Percentiles rank a stretch among this genome's conserved stretches.
Conservation (phyloP, 1,140 invertebrate genomes). For the Heliconius himera region DNA sequence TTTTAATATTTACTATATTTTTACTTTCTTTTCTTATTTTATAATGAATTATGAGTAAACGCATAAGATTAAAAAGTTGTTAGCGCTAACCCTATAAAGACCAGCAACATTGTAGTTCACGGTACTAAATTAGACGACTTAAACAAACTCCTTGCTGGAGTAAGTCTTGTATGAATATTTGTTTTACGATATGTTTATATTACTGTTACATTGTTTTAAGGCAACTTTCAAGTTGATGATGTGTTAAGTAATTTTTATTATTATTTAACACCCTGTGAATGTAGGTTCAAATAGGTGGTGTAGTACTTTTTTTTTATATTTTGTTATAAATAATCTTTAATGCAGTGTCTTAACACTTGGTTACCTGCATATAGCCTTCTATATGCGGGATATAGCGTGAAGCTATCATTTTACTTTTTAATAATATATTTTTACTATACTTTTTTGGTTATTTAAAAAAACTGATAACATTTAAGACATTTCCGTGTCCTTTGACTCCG, state of each 20-base stretch:
- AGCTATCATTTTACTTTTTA: no score
- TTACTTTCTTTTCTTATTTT: background rate
- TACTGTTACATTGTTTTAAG: constrained; percentile 40
- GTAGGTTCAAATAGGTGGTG: no score
- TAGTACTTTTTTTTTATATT: no score
- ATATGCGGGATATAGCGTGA: no score
- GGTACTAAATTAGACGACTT: constrained; percentile 33
- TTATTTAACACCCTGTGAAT: background rate
- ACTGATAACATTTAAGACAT: no score
- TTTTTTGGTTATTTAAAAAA: no score
- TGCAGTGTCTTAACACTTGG: no score
- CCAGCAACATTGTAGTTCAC: constrained; percentile 28
- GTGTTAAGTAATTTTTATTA: background rate
- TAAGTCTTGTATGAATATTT: constrained; percentile 30
- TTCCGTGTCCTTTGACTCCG: no score
- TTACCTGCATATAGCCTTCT: no score
- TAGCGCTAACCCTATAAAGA: constrained; percentile 17
- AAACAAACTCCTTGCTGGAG: constrained; percentile 30
- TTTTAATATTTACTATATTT: background rate
- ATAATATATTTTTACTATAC: no score
- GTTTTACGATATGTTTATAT: constrained; percentile 28
- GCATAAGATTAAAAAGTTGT: background rate
- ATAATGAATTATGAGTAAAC: background rate
- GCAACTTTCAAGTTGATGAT: constrained; percentile 18
- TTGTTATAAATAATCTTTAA: no score